These are phyloP conservation scores for Drosophila equinoxialis DNA, from an alignment of 1,140 invertebrate genomes.

Conservation along the genomic window DNA sequence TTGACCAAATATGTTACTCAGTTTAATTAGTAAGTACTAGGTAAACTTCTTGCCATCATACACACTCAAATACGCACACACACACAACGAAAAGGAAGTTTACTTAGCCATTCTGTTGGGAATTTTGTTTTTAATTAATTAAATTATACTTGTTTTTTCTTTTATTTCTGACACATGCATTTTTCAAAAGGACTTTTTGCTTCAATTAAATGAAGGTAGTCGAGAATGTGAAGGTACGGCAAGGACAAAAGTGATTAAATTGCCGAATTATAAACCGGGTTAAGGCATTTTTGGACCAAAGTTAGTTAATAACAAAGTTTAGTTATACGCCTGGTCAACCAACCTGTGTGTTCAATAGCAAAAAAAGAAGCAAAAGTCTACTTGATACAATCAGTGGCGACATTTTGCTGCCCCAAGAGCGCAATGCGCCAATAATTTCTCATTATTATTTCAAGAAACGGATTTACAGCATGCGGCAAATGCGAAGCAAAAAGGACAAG, in stretches of 20 bases:
- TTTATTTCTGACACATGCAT: not conserved
- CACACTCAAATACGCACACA: not conserved
- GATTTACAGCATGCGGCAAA: slow-evolving; percentile 17
- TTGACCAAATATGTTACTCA: not conserved
- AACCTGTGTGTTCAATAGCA: not conserved
- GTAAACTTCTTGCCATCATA: not conserved
- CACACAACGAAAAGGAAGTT: not conserved
- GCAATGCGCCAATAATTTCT: slow-evolving; percentile 24
- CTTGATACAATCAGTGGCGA: slow-evolving; percentile 17
- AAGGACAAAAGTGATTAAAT: not conserved
- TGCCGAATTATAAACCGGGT: not conserved
- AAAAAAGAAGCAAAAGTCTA: not conserved
- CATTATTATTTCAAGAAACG: slow-evolving; percentile 22
- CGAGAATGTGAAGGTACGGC: not conserved
- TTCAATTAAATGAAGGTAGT: slow-evolving; percentile 1
- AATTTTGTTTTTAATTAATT: slow-evolving; percentile 15
- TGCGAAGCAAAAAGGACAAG: not conserved
- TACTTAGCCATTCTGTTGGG: not conserved
- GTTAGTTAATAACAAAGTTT: not conserved
- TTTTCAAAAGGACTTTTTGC: not conserved
- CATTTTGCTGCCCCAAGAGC: slow-evolving; percentile 14
- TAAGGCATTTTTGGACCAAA: not conserved
- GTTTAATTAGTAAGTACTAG: not conserved
- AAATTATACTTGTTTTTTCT: not conserved
- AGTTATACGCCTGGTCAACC: not conserved